These are phyloP conservation scores for Chaunax sp. DNA, from an alignment of 2,797 vertebrate genomes.

Conservation along the genomic window DNA sequence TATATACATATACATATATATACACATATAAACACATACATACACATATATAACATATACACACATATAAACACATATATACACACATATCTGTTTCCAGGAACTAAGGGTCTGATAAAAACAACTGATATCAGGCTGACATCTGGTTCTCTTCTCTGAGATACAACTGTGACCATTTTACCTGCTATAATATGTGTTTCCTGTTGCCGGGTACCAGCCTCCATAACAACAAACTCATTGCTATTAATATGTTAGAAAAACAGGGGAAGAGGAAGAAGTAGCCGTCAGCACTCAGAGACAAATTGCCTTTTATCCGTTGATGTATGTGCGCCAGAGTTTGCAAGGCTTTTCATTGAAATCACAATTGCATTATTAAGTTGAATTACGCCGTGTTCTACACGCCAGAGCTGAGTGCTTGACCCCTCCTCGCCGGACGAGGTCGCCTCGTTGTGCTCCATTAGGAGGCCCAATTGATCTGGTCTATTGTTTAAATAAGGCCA, in stretches of 20 bases:
- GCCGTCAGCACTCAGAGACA: slow-evolving; percentile 58
- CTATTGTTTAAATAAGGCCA: slow-evolving; percentile 64
- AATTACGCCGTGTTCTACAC: slow-evolving; percentile 61
- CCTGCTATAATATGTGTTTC: not conserved
- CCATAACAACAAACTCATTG: slow-evolving; percentile 42
- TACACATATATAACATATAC: not conserved
- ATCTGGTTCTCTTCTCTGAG: not conserved
- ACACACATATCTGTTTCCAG: not conserved
- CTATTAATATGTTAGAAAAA: slow-evolving; percentile 15
- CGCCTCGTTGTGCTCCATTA: slow-evolving; percentile 65
- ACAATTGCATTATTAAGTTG: slow-evolving; percentile 61
- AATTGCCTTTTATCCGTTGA: slow-evolving; percentile 58
- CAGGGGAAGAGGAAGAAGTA: not conserved
- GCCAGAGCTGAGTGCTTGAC: slow-evolving; percentile 66
- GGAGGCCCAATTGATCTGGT: slow-evolving; percentile 65
- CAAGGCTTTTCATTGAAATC: slow-evolving; percentile 53
- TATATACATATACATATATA: no score
- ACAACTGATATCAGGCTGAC: not conserved
- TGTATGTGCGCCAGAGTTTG: slow-evolving; percentile 29
- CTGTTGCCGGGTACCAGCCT: slow-evolving; percentile 46
- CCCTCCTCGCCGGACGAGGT: slow-evolving; percentile 54
- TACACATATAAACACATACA: no score
- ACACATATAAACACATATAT: no score
- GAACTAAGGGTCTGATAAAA: slow-evolving; percentile 30
- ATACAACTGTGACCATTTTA: slow-evolving; percentile 10